Conservation (phyloP, 2,888 invertebrate genomes). For the Drosophila siamana region DNA sequence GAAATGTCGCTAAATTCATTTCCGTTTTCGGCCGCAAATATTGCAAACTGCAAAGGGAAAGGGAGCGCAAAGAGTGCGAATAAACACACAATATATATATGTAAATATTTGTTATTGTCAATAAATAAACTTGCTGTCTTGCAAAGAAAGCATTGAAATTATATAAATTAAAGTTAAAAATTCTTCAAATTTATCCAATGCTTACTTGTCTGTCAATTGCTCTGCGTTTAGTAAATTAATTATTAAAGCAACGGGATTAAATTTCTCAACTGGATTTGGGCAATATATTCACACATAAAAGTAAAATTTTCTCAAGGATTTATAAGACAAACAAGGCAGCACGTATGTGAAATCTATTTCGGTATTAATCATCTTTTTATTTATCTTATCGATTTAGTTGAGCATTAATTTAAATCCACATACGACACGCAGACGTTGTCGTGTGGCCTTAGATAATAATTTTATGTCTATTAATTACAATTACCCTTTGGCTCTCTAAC, state of each 20-base stretch:
- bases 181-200: background rate
- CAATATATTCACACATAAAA: too few relatives aligned
- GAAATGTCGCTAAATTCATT: constrained; percentile 60
- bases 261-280: too few relatives aligned
- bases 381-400: constrained; percentile 26
- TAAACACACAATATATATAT: background rate
- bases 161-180: background rate
- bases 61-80: background rate
- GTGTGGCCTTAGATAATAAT: constrained; percentile 51
- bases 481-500: constrained; percentile 51
- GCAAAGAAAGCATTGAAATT: background rate
- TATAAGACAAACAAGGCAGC: background rate
- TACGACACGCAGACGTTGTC: constrained; percentile 10
- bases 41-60: background rate
- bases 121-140: background rate
- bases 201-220: too few relatives aligned
- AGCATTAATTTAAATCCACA: constrained; percentile 44
- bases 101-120: background rate
- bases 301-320: too few relatives aligned
- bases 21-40: constrained; percentile 39
- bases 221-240: too few relatives aligned
- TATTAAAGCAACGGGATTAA: too few relatives aligned
- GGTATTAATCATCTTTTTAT: constrained; percentile 42
- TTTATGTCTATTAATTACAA: constrained; percentile 66
- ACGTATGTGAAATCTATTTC: background rate